Evolutionary conservation across 1,140 invertebrate genomes (phyloP).

Genomic region (Neodiprion lecontei): DNA sequence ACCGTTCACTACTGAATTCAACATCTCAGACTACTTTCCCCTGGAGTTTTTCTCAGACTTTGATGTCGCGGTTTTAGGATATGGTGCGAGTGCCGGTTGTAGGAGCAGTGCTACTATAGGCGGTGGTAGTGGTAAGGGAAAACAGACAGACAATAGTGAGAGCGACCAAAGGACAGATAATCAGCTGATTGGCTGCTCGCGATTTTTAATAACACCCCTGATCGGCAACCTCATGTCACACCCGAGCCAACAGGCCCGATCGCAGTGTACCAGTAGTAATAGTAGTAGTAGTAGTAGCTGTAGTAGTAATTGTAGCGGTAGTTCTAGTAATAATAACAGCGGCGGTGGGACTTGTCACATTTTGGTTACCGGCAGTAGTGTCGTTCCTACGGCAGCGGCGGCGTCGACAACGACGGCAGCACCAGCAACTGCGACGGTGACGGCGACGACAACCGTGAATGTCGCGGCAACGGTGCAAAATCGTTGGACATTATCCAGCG

Average conservation of each 20-base stretch:
- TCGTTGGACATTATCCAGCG: conserved; percentile 2
- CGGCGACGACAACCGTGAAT: too few relatives aligned
- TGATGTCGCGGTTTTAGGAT: conserved; percentile 38
- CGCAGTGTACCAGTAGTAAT: conserved; percentile 53
- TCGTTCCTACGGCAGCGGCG: neutral
- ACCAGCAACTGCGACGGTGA: neutral
- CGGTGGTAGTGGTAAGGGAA: conserved; percentile 25
- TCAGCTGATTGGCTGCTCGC: conserved; percentile 50
- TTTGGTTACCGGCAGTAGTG: neutral
- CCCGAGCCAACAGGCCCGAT: conserved; percentile 38
- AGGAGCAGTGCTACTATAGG: conserved; percentile 3
- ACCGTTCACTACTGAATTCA: conserved; percentile 58
- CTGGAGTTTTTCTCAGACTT: conserved; percentile 49
- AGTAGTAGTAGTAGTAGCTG: conserved; percentile 37
- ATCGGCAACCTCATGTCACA: conserved; percentile 40
- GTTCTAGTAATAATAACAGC: conserved; percentile 8
- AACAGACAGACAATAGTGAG: conserved; percentile 33
- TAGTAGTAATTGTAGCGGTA: neutral
- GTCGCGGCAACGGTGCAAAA: neutral
- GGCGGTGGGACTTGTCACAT: neutral
- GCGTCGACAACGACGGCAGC: conserved; percentile 22
- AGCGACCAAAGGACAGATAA: conserved; percentile 45
- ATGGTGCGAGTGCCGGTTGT: neutral
- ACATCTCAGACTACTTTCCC: conserved; percentile 57
- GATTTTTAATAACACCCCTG: conserved; percentile 46